phyloP scores from a whole-genome alignment of 2,113 vertebrate species.

The Sorex fumeus region DNA sequence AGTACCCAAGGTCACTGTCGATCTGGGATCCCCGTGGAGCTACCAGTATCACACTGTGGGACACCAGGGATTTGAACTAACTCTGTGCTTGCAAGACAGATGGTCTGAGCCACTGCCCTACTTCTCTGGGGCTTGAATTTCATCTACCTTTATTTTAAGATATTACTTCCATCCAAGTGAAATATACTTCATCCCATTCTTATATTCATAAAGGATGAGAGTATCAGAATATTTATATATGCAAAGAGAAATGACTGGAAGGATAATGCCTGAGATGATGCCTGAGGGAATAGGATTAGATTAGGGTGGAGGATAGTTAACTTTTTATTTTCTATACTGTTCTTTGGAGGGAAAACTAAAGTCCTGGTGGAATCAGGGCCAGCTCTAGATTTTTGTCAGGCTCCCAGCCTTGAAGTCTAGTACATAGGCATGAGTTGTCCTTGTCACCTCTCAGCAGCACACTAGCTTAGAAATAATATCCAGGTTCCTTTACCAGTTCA shows the following conservation, averaged over 20 bases:
- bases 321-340: slow-evolving; percentile 21
- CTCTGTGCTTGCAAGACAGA: too few relatives aligned
- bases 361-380: slow-evolving; percentile 4
- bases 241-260: neutral
- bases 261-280: neutral
- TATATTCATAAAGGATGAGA: neutral
- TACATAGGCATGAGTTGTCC: neutral
- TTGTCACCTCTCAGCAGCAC: slow-evolving; percentile 1
- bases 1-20: too few relatives aligned
- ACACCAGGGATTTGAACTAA: too few relatives aligned
- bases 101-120: too few relatives aligned
- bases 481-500: neutral
- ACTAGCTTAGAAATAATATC: neutral
- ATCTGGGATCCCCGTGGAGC: too few relatives aligned
- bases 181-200: slow-evolving; percentile 1
- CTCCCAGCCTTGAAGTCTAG: neutral
- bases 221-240: neutral
- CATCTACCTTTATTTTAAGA: too few relatives aligned
- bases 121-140: too few relatives aligned
- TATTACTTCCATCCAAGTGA: slow-evolving; percentile 1
- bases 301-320: neutral
- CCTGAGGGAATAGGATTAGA: neutral
- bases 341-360: slow-evolving; percentile 22
- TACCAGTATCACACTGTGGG: too few relatives aligned
- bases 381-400: neutral